Evolutionary conservation across 2,888 invertebrate genomes (phyloP), one percentile per base, ranked within the genome.

Genomic region (Dasypogon diadema): DNA sequence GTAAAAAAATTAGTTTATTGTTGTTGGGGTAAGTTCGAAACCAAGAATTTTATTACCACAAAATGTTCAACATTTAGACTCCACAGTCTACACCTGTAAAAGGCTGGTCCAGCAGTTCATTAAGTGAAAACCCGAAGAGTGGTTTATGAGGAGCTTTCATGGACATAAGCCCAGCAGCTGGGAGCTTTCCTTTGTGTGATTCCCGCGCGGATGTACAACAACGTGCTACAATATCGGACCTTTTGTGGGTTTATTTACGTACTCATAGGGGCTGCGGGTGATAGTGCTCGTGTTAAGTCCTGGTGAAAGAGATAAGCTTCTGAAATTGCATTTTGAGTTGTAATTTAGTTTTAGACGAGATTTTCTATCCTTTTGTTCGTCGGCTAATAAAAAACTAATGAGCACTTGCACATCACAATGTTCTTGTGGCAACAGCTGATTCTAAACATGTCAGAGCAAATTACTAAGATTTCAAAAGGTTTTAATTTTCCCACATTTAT

Each of bases 241-340:
- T 16, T 56, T 56, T 58, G 58, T 58, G 58, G 58, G 8, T 58
- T 26, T 37, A 60, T 18, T 34, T 21, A 34, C 60, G 37, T 60
- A 3, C 37, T 34, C 34, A 60, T 60, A 12, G 18, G 60, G 34
- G 60, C 16, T 60, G 37, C 37, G 60, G 37, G 37, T 60, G 60
- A 60, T 42, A 42, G 60, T 60, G 60, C 26, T 21, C 58, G 26
- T 58, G 24, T 58, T 58, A 58, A 58, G 58, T 26, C 60, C 60
- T 21, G 21, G n/a, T 37, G 37, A 34, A 37, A 37, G 60, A 34
- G 60, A 60, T 60, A 60, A 60, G 60, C 60, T 60, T 18, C 37
- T 60, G 60, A 26, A 60, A 37, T 60, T 60, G 60, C 60, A 34
- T 60, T 60, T 60, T 60, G 60, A 60, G 37, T 60, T 34, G 60